Evolutionary conservation across 2,113 vertebrate genomes (phyloP).

Genomic region (Bucco capensis): DNA sequence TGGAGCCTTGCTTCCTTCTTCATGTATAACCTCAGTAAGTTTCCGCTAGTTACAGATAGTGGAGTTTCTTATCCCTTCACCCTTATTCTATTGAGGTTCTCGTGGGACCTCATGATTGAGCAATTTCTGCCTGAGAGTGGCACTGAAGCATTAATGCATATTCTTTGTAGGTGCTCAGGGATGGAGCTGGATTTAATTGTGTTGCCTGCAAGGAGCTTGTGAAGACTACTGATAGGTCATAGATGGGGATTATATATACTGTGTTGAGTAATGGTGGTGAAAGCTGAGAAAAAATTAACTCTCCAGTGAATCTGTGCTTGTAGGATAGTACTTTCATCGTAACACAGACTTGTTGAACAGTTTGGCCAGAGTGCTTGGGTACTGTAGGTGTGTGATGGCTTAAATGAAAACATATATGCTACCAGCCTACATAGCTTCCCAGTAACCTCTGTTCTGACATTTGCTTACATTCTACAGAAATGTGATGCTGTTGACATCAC

Average conservation of each 20-base stretch:
- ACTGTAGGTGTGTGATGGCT: fast-evolving
- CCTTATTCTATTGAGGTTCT: neutral
- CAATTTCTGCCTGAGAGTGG: neutral
- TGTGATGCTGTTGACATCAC: neutral
- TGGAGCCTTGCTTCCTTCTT: neutral
- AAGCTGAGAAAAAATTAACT: neutral
- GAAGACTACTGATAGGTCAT: neutral
- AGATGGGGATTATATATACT: neutral
- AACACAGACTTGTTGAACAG: neutral
- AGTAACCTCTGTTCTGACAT: neutral
- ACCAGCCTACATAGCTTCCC: fast-evolving
- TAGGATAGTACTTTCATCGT: neutral
- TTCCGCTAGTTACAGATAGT: neutral
- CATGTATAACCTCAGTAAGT: neutral
- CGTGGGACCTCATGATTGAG: neutral
- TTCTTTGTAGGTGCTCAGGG: neutral
- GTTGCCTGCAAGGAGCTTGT: neutral
- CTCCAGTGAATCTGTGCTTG: neutral
- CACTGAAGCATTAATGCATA: neutral
- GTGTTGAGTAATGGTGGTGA: neutral
- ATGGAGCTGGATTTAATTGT: neutral
- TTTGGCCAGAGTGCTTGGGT: neutral
- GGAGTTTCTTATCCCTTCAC: neutral
- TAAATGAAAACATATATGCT: neutral
- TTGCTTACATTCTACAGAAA: neutral